Percentiles rank a stretch among this genome's conserved stretches.
phyloP scores from a whole-genome alignment of 2,888 invertebrate genomes.

The Scaptomyza cyrtandrae region DNA sequence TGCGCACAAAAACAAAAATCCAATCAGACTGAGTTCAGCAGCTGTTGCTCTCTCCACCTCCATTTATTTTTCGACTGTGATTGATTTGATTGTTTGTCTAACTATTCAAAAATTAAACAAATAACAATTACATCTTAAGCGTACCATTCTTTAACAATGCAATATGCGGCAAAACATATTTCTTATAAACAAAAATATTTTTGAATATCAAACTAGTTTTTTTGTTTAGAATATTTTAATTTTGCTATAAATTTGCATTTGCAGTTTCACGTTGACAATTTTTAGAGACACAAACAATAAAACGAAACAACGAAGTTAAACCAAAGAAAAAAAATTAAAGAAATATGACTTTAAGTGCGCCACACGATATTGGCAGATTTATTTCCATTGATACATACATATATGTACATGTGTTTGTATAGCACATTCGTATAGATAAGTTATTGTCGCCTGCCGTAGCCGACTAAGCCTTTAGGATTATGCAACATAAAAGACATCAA shows the following conservation, averaged over 20 bases:
- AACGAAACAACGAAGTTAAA: constrained; percentile 59
- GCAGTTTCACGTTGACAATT: neutral
- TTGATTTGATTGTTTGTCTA: too few relatives aligned
- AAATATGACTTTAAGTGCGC: constrained; percentile 29
- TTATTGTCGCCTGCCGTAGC: constrained; percentile 13
- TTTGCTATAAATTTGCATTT: too few relatives aligned
- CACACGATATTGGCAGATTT: constrained; percentile 50
- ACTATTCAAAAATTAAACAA: too few relatives aligned
- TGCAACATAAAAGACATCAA: constrained; percentile 54
- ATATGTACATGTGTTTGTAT: neutral
- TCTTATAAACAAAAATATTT: too few relatives aligned
- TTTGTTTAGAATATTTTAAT: too few relatives aligned
- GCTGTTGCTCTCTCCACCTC: too few relatives aligned
- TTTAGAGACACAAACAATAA: constrained; percentile 47
- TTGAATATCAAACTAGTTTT: too few relatives aligned
- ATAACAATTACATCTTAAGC: too few relatives aligned
- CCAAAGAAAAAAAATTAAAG: constrained; percentile 1
- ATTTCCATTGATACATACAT: constrained; percentile 47
- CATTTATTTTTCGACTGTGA: too few relatives aligned
- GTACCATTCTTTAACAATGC: too few relatives aligned
- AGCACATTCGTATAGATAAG: neutral
- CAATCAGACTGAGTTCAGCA: neutral
- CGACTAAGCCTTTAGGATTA: constrained; percentile 62
- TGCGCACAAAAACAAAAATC: neutral
- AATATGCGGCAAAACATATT: too few relatives aligned